Conservation (phyloP, 2,113 vertebrate species). For the Nesoenas mayeri region DNA sequence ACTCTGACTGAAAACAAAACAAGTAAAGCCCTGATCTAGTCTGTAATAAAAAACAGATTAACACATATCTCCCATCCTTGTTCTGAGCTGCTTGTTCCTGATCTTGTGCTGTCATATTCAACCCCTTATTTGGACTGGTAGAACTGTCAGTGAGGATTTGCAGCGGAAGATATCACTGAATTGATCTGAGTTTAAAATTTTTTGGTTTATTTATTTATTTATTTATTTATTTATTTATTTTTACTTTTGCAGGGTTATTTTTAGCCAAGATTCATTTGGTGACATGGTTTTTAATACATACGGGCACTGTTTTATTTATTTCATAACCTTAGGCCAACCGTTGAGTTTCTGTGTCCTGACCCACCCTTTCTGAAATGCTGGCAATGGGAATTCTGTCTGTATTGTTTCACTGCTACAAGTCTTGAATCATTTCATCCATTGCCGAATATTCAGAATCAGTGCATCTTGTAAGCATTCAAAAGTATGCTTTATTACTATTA, state of each 20-base stretch:
- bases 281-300: neutral
- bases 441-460: neutral
- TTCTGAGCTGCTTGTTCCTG: neutral
- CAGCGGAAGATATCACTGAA: neutral
- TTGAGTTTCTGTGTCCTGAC: neutral
- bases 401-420: neutral
- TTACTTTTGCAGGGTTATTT: neutral
- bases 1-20: neutral
- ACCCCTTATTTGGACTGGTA: neutral
- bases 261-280: neutral
- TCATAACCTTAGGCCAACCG: neutral
- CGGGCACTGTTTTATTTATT: neutral
- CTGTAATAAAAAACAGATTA: neutral
- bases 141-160: neutral
- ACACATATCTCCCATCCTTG: neutral
- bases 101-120: neutral
- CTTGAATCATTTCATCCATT: neutral
- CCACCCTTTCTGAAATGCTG: neutral
- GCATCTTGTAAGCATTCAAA: constrained; percentile 17
- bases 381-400: neutral
- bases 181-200: neutral
- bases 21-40: neutral
- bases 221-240: too few species aligned
- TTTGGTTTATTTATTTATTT: too few species aligned
- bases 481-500: neutral